These are phyloP conservation scores for Cervus canadensis DNA, from an alignment of 2,113 vertebrate genomes.

Conservation along the genomic window DNA sequence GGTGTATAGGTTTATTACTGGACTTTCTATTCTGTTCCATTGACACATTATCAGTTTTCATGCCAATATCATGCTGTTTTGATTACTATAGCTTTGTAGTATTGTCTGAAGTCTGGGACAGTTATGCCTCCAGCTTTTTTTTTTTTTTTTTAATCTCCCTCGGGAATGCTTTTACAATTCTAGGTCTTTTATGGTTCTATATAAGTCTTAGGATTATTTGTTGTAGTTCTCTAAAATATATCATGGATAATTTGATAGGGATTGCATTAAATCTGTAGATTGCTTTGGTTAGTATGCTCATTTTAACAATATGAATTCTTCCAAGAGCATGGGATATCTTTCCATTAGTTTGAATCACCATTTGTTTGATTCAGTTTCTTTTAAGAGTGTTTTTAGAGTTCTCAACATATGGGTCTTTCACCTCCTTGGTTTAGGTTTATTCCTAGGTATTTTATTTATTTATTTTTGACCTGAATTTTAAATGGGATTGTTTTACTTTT, in stretches of 20 bases:
- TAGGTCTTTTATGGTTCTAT: not conserved
- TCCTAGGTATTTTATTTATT: not conserved
- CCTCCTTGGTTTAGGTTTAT: not conserved
- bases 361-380: not conserved
- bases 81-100: not conserved
- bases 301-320: not conserved
- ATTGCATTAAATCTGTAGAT: not conserved
- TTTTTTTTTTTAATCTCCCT: not conserved
- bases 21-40: not conserved
- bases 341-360: not conserved
- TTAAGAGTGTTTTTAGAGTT: not conserved
- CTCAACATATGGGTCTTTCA: not conserved
- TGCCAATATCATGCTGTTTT: not conserved
- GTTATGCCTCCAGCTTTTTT: not conserved
- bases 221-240: not conserved
- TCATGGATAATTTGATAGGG: not conserved
- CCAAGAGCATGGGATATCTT: not conserved
- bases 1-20: not conserved
- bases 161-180: not conserved
- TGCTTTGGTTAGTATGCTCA: not conserved
- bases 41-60: not conserved
- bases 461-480: not conserved
- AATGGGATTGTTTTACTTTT: not conserved
- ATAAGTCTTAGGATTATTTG: not conserved
- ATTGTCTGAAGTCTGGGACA: not conserved